Base-by-base conservation (phyloP, 2,113 vertebrate genomes). In the Gnathonemus longibarbis region DNA sequence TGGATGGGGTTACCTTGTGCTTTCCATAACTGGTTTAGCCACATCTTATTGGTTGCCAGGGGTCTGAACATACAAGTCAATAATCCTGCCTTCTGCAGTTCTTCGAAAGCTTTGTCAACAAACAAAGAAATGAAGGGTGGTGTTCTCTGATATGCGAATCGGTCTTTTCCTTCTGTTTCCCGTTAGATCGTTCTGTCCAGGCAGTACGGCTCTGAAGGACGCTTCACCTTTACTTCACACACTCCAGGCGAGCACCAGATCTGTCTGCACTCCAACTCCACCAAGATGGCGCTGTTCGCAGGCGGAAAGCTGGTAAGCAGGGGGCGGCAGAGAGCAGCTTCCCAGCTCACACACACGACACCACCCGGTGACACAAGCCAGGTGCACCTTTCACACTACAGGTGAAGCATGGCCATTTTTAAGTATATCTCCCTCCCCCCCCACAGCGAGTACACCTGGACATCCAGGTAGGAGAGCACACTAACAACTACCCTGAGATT, bases 401-500 rank as follows among this genome's bases (percentile, higher is more conserved):
- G 42, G n/a, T 77, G 15, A 87, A 50, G 1, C n/a, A 39, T 39
- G 13, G 15, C 15, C 7, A 24, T 46, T 27, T 87, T 10, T 49
- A 87, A 19, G 50, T 19, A 2, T 87, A 19, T 53, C 50, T 9
- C 7, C 17, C 17, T 1, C 24, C 1, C 27, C 7, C 31, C 35
- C 58, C 27, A 0, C 92, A 99, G 98, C 94, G 98, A 27, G 98
- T 99, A 3, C 98, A 99, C 91, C 94, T 99, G 90, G 97, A 98
- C 86, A 98, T 99, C 92, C 98, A 98, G 94, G 97, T 98, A 0
- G 98, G 98, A 0, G 98, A 99, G 90, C 98, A 99, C 56, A 97
- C 98, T 92, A 99, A 99, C 93, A 98, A 99, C 92, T 99, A 99
- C 91, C 98, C 98, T 0, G 98, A 99, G 91, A 99, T 99, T 0